A percentile compares a stretch with the other conserved stretches of the same genome.
These are phyloP conservation scores for Tiliacea aurago DNA, from an alignment of 2,888 invertebrate genomes.

Conservation along the genomic window DNA sequence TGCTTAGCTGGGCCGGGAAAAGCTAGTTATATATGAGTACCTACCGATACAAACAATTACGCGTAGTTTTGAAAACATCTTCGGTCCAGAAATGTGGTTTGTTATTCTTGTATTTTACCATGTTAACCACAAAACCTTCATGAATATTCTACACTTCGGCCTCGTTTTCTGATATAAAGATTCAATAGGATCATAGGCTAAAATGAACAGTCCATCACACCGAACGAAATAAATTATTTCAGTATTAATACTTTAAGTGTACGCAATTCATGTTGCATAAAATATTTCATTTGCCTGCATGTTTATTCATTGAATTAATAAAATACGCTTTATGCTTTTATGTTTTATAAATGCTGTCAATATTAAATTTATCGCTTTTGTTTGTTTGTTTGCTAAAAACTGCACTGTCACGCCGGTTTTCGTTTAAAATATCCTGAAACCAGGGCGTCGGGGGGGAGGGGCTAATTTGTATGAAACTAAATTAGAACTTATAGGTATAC, in stretches of 20 bases:
- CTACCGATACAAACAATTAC: too few relatives aligned
- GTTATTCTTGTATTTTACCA: not conserved
- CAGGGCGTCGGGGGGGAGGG: too few relatives aligned
- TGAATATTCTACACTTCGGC: slow-evolving; percentile 14
- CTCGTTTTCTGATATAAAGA: slow-evolving; percentile 3
- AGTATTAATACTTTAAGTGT: slow-evolving; percentile 12
- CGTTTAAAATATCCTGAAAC: slow-evolving; percentile 5
- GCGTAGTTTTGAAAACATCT: not conserved
- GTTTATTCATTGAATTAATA: slow-evolving; percentile 48
- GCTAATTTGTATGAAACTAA: too few relatives aligned
- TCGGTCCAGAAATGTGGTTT: not conserved
- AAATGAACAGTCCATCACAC: slow-evolving; percentile 35
- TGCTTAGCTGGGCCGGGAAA: too few relatives aligned
- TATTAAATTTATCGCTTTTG: slow-evolving; percentile 29
- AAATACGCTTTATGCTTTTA: slow-evolving; percentile 50
- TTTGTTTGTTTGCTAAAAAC: slow-evolving; percentile 36
- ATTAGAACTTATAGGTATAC: too few relatives aligned
- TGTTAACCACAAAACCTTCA: not conserved
- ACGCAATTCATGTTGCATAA: slow-evolving; percentile 47
- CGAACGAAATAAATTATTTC: not conserved
- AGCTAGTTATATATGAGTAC: too few relatives aligned
- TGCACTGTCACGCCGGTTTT: not conserved
- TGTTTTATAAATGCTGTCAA: slow-evolving; percentile 53
- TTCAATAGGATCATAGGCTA: slow-evolving; percentile 19
- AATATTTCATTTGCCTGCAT: slow-evolving; percentile 55